Conservation (phyloP, 23 tunicate species). For the Botrylloides violaceus region DNA sequence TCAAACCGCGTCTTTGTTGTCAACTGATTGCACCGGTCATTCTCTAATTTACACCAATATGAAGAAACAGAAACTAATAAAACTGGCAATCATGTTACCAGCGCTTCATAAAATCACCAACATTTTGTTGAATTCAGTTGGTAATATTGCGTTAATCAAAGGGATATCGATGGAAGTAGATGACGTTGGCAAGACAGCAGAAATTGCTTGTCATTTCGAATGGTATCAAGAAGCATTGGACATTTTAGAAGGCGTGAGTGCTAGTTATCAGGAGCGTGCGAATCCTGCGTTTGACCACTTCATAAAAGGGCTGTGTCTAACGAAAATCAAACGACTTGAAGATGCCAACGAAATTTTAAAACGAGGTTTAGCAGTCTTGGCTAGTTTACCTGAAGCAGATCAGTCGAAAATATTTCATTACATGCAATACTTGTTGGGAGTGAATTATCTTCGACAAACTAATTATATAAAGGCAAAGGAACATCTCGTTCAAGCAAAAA, state of each 20-base stretch:
- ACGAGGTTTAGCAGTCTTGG: not conserved
- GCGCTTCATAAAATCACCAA: not conserved
- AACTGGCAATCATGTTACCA: not conserved
- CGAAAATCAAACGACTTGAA: not conserved
- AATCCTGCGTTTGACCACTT: not conserved
- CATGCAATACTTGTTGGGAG: conserved; percentile 1
- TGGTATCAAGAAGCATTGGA: conserved; percentile 7
- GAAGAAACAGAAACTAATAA: not conserved
- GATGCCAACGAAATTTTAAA: conserved; percentile 12
- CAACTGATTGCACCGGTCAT: not conserved
- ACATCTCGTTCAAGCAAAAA: conserved; percentile 4
- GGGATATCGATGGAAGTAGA: not conserved
- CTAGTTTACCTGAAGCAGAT: conserved; percentile 15
- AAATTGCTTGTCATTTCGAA: conserved; percentile 4
- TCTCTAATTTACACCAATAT: not conserved
- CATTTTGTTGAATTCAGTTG: not conserved
- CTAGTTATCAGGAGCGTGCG: not conserved
- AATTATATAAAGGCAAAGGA: not conserved
- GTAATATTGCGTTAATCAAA: not conserved
- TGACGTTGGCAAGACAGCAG: not conserved
- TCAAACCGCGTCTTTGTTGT: conserved; percentile 1
- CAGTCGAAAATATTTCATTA: not conserved
- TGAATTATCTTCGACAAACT: not conserved
- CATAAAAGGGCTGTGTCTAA: conserved; percentile 14
- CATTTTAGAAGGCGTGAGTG: not conserved